Base-by-base conservation (phyloP, 2,888 invertebrate genomes). In the Cataglyphis cursor region DNA sequence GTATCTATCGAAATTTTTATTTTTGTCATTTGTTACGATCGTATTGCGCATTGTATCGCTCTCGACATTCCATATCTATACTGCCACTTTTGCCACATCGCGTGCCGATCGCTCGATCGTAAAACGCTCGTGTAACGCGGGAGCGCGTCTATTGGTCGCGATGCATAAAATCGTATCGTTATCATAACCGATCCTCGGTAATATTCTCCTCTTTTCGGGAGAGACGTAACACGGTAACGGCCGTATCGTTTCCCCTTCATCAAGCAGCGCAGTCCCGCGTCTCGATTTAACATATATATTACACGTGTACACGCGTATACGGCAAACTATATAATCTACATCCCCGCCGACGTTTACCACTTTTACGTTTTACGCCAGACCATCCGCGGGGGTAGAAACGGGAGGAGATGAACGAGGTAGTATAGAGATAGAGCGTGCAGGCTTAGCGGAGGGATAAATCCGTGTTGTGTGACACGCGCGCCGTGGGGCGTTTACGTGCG, bases 111-210 rank as follows among this genome's bases (percentile, higher is more conserved):
- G 57, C 24, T 65, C 72, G 68, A 18, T 31, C 48, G 72, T 80
- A 80, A 80, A 80, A 80, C 72, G 78, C 35, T 70, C 59, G 72
- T 35, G 35, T 48, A 80, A 80, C 78, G 48, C 48, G 70, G 28
- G 76, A 41, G 41, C 31, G 68, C 57, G 66, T 72, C 57, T 54
- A 38, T 54, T 15, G 54, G 62, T 51, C 44, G 44, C 78, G 57
- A 6, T 44, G 44, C 57, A 21, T 35, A 15, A 18, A 48, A 54
- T 41, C 78, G 72, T 59, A 59, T 78, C 78, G 78, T 80, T 80
- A 70, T 80, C 72, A 70, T 80, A 80, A 80, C 78, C 78, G 78
- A 80, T 80, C 44, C 78, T 72, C 24, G 59, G 44, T 70, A 70
- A 80, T 72, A 61, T 35, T 31, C 51, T 51, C 59, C 59, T 70